Percentiles rank a stretch among this genome's conserved stretches.
Evolutionary conservation across 30 jellyfish, hydroid and myxozoan genomes (phyloP).

Genomic region (Chrysaora quinquecirrha): DNA sequence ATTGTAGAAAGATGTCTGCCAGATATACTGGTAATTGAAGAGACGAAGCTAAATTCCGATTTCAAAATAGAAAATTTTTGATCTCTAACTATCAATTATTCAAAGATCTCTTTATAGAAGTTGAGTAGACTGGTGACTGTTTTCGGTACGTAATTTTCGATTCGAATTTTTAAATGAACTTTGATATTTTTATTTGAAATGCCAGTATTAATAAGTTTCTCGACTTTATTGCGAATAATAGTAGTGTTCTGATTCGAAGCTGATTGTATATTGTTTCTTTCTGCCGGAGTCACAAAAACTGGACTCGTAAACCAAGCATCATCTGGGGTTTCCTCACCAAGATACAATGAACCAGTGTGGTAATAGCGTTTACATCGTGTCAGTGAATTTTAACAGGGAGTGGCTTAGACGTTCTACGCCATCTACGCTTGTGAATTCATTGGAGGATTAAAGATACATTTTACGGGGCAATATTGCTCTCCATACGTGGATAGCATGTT

Average conservation of each 20-base stretch:
- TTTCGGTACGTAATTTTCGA: too few species aligned
- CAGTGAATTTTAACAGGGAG: background rate
- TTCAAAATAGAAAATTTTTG: background rate
- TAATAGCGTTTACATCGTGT: background rate
- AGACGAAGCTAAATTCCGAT: constrained; percentile 18
- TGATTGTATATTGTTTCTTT: background rate
- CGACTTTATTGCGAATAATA: background rate
- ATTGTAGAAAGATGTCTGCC: constrained; percentile 25
- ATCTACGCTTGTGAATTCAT: background rate
- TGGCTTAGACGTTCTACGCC: background rate
- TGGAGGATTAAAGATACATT: background rate
- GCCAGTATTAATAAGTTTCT: too few species aligned
- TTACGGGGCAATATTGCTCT: background rate
- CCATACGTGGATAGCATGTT: background rate
- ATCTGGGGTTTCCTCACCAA: background rate
- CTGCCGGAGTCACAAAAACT: background rate
- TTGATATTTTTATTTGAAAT: too few species aligned
- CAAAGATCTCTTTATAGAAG: too few species aligned
- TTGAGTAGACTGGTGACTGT: too few species aligned
- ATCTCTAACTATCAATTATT: constrained; percentile 5
- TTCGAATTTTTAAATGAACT: too few species aligned
- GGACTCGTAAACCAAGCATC: too few species aligned
- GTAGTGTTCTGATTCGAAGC: background rate
- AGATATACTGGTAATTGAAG: constrained; percentile 11
- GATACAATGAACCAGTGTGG: background rate